Percentiles rank a stretch among this genome's conserved stretches.
Conservation (phyloP, 1,140 invertebrate species). For the Trichomalopsis sarcophagae region DNA sequence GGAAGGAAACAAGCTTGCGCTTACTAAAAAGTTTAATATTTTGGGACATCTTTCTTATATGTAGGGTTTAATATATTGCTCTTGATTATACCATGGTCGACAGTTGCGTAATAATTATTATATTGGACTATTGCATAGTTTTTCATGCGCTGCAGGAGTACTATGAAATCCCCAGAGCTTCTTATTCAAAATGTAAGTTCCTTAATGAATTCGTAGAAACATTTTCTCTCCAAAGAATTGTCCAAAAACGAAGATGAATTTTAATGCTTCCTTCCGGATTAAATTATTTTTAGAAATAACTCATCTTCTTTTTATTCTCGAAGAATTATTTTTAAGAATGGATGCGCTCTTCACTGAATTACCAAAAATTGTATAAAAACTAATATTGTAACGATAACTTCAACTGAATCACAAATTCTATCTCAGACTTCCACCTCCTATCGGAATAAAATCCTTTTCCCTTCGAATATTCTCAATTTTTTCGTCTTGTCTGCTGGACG, state of each 20-base stretch:
- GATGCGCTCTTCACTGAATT: too few relatives aligned
- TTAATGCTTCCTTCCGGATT: neutral
- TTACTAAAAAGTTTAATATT: neutral
- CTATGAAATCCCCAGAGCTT: neutral
- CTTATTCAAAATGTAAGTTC: neutral
- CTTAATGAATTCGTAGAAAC: neutral
- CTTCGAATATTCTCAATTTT: neutral
- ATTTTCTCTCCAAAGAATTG: neutral
- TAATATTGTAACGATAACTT: neutral
- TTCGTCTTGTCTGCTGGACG: neutral
- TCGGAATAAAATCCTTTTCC: constrained; percentile 1
- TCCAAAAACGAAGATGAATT: neutral
- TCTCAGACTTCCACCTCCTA: neutral
- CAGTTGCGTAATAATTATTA: neutral
- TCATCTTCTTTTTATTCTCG: neutral
- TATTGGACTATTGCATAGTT: neutral
- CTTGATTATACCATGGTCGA: too few relatives aligned
- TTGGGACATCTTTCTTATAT: too few relatives aligned
- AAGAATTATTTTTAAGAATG: too few relatives aligned
- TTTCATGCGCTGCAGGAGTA: neutral
- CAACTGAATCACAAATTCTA: neutral
- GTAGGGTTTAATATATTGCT: too few relatives aligned
- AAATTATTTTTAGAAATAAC: too few relatives aligned
- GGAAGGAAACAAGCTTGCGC: neutral
- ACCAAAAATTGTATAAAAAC: neutral